These are phyloP conservation scores for Yoshiicerus persimilis DNA, from an alignment of 1,140 invertebrate species.

Conservation along the genomic window DNA sequence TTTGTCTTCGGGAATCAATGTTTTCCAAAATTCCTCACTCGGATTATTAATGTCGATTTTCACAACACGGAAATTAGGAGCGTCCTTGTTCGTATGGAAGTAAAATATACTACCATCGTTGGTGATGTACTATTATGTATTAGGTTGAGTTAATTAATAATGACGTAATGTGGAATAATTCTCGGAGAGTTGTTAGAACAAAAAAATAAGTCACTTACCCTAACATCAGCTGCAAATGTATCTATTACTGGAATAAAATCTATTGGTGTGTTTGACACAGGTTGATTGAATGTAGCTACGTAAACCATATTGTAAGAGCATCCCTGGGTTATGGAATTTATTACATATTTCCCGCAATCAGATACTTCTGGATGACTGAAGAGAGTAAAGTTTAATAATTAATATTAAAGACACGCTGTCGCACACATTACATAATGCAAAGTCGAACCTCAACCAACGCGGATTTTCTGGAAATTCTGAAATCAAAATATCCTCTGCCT, in stretches of 20 bases:
- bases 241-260: neutral
- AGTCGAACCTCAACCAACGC: slow-evolving; percentile 61
- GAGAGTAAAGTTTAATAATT: too few relatives aligned
- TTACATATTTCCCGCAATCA: neutral
- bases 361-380: neutral
- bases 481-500: neutral
- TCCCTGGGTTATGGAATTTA: neutral
- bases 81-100: slow-evolving; percentile 90
- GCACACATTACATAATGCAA: too few relatives aligned
- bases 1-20: neutral
- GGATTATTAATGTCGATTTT: slow-evolving; percentile 82
- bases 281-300: neutral
- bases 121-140: slow-evolving; percentile 80
- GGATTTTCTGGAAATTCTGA: slow-evolving; percentile 54
- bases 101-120: slow-evolving; percentile 80
- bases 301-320: neutral
- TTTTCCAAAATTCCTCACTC: slow-evolving; percentile 41
- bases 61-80: slow-evolving; percentile 87
- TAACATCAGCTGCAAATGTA: neutral
- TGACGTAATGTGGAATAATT: too few relatives aligned
- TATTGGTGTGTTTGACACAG: neutral
- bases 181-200: too few relatives aligned
- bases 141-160: too few relatives aligned
- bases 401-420: too few relatives aligned
- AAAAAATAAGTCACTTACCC: neutral